phyloP scores from a whole-genome alignment of 53 echinoderm and acorn worm genomes.

The Apostichopus leukothele region DNA sequence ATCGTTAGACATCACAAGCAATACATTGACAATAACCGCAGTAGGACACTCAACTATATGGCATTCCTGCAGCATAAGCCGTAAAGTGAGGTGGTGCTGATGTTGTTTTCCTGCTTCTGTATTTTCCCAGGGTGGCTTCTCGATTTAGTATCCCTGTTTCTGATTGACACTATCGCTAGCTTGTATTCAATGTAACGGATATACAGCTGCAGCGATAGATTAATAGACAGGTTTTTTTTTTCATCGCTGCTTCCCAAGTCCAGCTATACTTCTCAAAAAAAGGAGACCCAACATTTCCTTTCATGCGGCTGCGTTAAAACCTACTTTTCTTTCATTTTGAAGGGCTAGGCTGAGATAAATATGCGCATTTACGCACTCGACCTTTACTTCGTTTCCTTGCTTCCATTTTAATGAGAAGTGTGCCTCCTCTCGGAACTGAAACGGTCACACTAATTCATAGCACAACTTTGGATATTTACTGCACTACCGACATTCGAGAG shows the following conservation, averaged over 20 bases:
- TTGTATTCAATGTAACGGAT: too few relatives aligned
- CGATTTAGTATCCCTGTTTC: neutral
- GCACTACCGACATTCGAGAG: constrained; percentile 28
- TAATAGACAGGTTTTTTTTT: too few relatives aligned
- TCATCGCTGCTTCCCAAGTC: neutral
- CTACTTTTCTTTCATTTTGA: constrained; percentile 42
- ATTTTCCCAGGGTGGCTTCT: constrained; percentile 18
- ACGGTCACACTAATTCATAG: constrained; percentile 20
- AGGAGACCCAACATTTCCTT: neutral
- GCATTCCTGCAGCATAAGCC: too few relatives aligned
- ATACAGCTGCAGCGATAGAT: too few relatives aligned
- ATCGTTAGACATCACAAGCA: too few relatives aligned
- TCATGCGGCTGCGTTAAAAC: constrained; percentile 41
- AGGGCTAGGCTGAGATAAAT: constrained; percentile 29
- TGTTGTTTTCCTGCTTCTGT: neutral
- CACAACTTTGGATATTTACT: constrained; percentile 36
- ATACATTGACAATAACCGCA: too few relatives aligned
- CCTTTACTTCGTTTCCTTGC: constrained; percentile 6
- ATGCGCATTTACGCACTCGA: constrained; percentile 44
- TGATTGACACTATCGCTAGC: neutral
- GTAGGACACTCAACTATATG: too few relatives aligned
- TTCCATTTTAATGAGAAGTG: constrained; percentile 27
- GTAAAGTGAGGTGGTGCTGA: too few relatives aligned
- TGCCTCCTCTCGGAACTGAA: neutral
- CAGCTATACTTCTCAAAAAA: neutral